Conservation (phyloP, 1,140 invertebrate species). For the Brachionus rotundiformis region DNA sequence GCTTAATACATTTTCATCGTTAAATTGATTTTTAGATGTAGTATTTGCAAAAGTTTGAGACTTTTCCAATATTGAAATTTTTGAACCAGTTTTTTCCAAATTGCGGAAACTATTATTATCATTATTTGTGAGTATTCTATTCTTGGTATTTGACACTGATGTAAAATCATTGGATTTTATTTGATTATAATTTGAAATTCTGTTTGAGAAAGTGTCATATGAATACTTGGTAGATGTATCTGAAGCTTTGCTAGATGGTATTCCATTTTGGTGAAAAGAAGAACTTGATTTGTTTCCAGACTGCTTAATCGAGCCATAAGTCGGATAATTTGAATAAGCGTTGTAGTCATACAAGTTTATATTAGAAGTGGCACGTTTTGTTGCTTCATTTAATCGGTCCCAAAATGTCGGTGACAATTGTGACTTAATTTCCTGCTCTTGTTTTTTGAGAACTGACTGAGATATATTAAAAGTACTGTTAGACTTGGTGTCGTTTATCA, state of each 20-base stretch:
- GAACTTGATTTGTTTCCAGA: not conserved
- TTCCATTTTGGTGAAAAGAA: not conserved
- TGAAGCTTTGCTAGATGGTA: not conserved
- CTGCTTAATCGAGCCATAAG: not conserved
- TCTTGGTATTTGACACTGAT: not conserved
- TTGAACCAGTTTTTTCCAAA: not conserved
- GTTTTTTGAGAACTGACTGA: conserved; percentile 11
- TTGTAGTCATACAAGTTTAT: conserved; percentile 34
- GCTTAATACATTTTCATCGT: not conserved
- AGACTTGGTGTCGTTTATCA: not conserved
- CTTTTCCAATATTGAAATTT: not conserved
- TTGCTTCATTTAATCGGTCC: conserved; percentile 38
- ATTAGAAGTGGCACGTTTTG: conserved; percentile 16
- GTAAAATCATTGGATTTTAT: not conserved
- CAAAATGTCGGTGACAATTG: conserved; percentile 30
- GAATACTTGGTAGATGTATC: not conserved
- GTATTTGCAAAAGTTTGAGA: not conserved
- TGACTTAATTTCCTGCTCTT: conserved; percentile 48
- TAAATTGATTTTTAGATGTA: not conserved
- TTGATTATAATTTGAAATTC: not conserved
- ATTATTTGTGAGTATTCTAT: not conserved
- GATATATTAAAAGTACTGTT: not conserved
- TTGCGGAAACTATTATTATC: not conserved
- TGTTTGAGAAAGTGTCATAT: not conserved
- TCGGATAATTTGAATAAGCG: conserved; percentile 4